Base-by-base conservation (phyloP, 2,797 vertebrate species). In the Pseudotriccus pelzelni region DNA sequence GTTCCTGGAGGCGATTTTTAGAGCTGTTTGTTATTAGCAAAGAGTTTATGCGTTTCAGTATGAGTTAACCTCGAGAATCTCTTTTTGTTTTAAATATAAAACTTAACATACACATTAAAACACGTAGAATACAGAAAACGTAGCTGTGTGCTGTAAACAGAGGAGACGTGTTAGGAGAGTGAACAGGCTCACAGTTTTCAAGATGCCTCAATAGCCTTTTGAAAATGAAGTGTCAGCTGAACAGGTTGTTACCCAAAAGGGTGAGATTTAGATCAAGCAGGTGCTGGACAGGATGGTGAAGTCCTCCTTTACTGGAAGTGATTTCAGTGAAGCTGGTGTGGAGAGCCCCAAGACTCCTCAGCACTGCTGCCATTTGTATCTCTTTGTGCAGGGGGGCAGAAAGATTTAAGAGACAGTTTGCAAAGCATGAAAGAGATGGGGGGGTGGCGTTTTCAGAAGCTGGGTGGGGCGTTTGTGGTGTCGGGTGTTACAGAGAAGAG, bases 101-200 rank as follows among this genome's bases (percentile, higher is more conserved):
- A 34, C 21, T 50, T 37, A 34, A 56, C 3, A 0, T 6, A 22
- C 18, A 5, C 18, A 2, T 52, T 43, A 23, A 62, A 84, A 21
- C 43, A 28, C 1, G 0, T 1, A 49, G 55, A 77, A 34, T 12
- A 5, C n/a, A 41, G 47, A 58, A 67, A 19, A 49, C 17, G 14
- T 0, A n/a, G 27, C 47, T 22, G 3, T 34, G 6, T 28, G 27
- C 6, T 2, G 4, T 62, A 8, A 69, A 52, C 63, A 64, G 16
- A 34, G 18, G 23, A 56, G 19, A 9, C 3, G 0, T 1, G 12
- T 25, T 25, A 37, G 41, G 21, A 34, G 22, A 44, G 27, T 2
- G 16, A 62, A 27, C 6, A 10, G 14, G 23, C 19, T 75, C 46
- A 10, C 41, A 17, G 0, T 41, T n/a, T 14, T 25, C 41, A 34